Evolutionary conservation across 2,888 invertebrate genomes (phyloP).

Genomic region (Punctoribates punctum): DNA sequence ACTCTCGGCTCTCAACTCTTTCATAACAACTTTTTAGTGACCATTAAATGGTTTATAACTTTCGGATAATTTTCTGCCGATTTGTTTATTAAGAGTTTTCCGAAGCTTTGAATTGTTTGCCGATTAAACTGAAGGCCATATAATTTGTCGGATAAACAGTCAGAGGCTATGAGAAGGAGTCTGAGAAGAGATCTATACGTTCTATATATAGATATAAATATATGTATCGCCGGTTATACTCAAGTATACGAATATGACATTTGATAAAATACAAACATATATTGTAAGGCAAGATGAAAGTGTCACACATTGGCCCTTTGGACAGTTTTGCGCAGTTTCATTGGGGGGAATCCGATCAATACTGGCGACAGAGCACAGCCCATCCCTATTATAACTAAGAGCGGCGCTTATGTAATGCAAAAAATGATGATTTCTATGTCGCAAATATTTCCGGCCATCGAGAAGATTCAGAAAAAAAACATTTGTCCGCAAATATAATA

Average conservation of each 20-base stretch:
- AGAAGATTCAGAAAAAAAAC: not conserved
- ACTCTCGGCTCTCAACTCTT: too few relatives aligned
- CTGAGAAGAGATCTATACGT: conserved; percentile 12
- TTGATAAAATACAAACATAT: not conserved
- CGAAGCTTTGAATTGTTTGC: not conserved
- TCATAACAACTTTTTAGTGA: too few relatives aligned
- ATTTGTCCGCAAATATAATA: not conserved
- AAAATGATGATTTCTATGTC: not conserved
- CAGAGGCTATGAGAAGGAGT: not conserved
- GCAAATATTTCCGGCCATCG: conserved; percentile 22
- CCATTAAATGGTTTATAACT: not conserved
- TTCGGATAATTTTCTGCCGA: not conserved
- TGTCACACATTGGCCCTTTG: conserved; percentile 27
- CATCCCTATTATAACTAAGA: not conserved
- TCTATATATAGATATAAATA: conserved; percentile 21
- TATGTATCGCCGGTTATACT: not conserved
- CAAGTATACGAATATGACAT: conserved; percentile 1
- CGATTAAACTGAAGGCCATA: not conserved
- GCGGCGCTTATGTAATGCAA: not conserved
- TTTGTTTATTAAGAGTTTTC: not conserved
- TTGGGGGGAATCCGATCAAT: conserved; percentile 3
- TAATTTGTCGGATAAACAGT: not conserved
- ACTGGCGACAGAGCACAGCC: not conserved
- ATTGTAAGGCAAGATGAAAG: not conserved
- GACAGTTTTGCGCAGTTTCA: conserved; percentile 22